Percentiles rank a stretch among this genome's conserved stretches.
Conservation (phyloP, 1,140 invertebrate species). For the Zaprionus taronus region DNA sequence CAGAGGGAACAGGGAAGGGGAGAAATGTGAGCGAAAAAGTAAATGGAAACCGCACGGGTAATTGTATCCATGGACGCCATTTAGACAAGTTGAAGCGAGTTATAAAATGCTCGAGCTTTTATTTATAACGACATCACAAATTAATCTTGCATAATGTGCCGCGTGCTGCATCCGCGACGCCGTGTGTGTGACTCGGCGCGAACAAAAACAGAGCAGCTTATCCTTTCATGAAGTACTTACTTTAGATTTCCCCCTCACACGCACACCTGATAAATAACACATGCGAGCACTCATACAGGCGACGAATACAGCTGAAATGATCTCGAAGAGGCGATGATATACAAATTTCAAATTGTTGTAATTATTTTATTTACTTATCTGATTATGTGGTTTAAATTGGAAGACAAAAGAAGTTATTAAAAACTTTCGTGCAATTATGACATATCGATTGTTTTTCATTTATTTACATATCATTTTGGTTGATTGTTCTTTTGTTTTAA, state of each 20-base stretch:
- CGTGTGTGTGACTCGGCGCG: not conserved
- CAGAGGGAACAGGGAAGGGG: not conserved
- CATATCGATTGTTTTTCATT: not conserved
- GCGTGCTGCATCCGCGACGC: slow-evolving; percentile 39
- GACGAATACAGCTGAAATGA: slow-evolving; percentile 44
- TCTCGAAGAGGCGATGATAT: not conserved
- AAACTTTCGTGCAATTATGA: not conserved
- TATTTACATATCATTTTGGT: not conserved
- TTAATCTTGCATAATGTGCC: slow-evolving; percentile 80
- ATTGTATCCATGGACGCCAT: slow-evolving; percentile 31
- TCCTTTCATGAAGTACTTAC: slow-evolving; percentile 74
- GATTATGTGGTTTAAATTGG: not conserved
- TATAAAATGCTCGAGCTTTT: slow-evolving; percentile 78
- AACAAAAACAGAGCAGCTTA: slow-evolving; percentile 53
- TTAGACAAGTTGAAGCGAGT: slow-evolving; percentile 49
- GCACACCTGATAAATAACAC: slow-evolving; percentile 57
- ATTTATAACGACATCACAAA: slow-evolving; percentile 82
- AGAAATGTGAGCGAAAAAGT: not conserved
- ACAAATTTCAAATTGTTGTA: not conserved
- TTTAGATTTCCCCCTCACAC: slow-evolving; percentile 24
- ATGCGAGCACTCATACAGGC: slow-evolving; percentile 45
- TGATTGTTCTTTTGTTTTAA: slow-evolving; percentile 1
- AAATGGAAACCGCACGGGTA: slow-evolving; percentile 21
- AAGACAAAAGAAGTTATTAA: not conserved
- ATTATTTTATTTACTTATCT: not conserved